A percentile compares a stretch with the other conserved stretches of the same genome.
These are phyloP conservation scores for Drosophila mimetica DNA, from an alignment of 2,888 invertebrate species.

Conservation along the genomic window DNA sequence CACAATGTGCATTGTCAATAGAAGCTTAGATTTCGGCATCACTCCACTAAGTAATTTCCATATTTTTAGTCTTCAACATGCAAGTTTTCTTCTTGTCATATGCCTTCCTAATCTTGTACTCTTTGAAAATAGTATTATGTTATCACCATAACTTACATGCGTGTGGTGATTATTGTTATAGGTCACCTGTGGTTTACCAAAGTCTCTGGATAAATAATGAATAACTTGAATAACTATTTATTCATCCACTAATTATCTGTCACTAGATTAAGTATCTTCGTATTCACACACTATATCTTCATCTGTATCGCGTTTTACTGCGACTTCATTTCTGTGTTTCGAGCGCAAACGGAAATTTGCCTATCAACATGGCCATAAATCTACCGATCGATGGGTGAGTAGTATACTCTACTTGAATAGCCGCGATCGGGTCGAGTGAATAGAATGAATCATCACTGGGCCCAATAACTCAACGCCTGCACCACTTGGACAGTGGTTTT, in stretches of 20 bases:
- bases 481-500: constrained; percentile 53
- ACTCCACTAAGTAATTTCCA: neutral
- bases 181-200: neutral
- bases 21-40: neutral
- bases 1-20: neutral
- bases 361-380: constrained; percentile 75
- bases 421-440: constrained; percentile 15
- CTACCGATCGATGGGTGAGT: constrained; percentile 39
- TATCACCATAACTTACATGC: neutral
- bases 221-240: constrained; percentile 11
- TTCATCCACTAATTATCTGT: constrained; percentile 23
- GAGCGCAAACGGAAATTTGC: constrained; percentile 61
- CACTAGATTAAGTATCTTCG: constrained; percentile 28
- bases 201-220: constrained; percentile 1
- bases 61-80: neutral
- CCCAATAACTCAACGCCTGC: constrained; percentile 67
- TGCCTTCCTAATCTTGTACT: neutral
- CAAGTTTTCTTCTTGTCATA: neutral
- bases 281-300: constrained; percentile 31
- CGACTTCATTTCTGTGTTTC: constrained; percentile 32
- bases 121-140: neutral
- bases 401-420: neutral
- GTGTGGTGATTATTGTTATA: constrained; percentile 3
- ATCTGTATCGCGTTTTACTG: neutral
- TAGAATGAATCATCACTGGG: constrained; percentile 49